phyloP scores from a whole-genome alignment of 2,113 vertebrate genomes.

The Cryptomyrus ogoouensis region DNA sequence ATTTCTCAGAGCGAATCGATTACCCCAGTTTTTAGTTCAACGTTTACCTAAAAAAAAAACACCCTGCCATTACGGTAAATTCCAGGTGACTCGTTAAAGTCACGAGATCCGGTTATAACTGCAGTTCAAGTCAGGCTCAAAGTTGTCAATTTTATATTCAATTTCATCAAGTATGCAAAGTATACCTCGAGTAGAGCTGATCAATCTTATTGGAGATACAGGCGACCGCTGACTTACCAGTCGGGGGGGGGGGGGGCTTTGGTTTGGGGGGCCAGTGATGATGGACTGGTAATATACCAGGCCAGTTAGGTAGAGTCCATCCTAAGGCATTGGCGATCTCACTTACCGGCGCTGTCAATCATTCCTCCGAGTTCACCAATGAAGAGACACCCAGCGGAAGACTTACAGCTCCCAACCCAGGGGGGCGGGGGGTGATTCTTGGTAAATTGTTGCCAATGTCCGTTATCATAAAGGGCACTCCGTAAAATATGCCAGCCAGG shows the following conservation, averaged over 20 bases:
- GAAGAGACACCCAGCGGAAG: too few relatives aligned
- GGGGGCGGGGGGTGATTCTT: too few relatives aligned
- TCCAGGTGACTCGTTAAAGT: neutral
- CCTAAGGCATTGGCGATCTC: too few relatives aligned
- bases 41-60: neutral
- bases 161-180: neutral
- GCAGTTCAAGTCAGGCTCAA: neutral
- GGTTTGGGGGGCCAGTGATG: too few relatives aligned
- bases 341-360: too few relatives aligned
- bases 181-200: neutral
- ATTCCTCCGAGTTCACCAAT: too few relatives aligned
- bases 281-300: neutral
- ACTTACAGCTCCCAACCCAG: too few relatives aligned
- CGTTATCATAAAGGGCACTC: too few relatives aligned
- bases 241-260: too few relatives aligned
- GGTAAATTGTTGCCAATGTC: neutral
- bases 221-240: too few relatives aligned
- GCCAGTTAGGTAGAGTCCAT: neutral
- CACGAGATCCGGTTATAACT: neutral
- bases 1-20: neutral
- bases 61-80: neutral
- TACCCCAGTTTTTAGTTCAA: neutral
- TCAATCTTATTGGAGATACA: neutral
- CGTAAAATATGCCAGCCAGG: too few relatives aligned
- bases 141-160: neutral